Evolutionary conservation across 37 sponge, comb jelly and placozoan genomes (phyloP).

Genomic region (Mnemiopsis leidyi): DNA sequence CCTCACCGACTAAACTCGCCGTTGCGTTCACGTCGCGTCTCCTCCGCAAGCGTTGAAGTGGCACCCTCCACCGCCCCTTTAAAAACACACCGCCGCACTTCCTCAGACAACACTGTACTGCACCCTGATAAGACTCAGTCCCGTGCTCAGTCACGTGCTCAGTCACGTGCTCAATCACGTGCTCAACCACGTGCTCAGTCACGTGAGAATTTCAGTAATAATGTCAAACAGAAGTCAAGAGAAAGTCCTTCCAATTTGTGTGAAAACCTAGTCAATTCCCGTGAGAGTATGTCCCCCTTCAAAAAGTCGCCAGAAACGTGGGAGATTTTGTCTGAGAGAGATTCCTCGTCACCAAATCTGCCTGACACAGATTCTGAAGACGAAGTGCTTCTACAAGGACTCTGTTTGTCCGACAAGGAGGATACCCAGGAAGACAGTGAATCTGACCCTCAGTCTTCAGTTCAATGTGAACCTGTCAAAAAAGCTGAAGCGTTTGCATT

Average conservation of each 20-base stretch:
- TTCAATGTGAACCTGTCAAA: background rate
- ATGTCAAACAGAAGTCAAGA: background rate
- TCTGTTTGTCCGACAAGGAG: background rate
- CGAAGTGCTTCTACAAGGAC: background rate
- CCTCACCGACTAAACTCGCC: background rate
- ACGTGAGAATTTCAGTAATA: background rate
- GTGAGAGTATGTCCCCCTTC: background rate
- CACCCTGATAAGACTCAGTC: background rate
- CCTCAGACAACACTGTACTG: conserved; percentile 3
- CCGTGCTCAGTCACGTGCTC: background rate
- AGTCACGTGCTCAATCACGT: background rate
- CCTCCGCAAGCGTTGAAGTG: background rate
- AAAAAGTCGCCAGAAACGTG: background rate
- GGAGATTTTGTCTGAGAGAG: background rate
- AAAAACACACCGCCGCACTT: conserved; percentile 10
- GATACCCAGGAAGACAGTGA: background rate
- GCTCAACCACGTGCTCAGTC: background rate
- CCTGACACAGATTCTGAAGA: conserved; percentile 2
- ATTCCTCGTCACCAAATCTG: background rate
- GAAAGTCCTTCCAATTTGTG: background rate
- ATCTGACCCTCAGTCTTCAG: background rate
- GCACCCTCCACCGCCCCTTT: background rate
- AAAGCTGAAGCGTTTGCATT: background rate
- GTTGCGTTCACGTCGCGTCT: background rate
- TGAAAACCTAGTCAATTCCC: background rate